phyloP scores from a whole-genome alignment of 2,888 invertebrate species.

The Nomada fabriciana region DNA sequence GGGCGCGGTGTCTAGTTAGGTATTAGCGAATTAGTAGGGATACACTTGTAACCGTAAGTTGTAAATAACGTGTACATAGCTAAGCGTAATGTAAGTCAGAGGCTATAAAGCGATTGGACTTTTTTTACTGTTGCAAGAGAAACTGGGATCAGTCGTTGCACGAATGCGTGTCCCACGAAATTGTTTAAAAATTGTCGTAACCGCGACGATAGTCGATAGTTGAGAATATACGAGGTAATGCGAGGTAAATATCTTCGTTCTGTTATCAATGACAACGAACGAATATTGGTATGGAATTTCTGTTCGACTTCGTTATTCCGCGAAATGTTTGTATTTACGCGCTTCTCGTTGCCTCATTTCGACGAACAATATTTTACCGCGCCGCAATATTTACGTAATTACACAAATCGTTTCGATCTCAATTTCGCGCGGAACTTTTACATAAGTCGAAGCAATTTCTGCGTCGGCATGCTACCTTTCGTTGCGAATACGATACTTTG shows the following conservation, averaged over 20 bases:
- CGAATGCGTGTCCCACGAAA: slow-evolving; percentile 19
- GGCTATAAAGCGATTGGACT: slow-evolving; percentile 50
- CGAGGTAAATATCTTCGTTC: slow-evolving; percentile 26
- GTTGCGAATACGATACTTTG: too few relatives aligned
- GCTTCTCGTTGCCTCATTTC: neutral
- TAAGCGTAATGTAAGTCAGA: slow-evolving; percentile 55
- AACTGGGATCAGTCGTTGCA: slow-evolving; percentile 44
- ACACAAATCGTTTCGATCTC: too few relatives aligned
- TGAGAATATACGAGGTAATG: slow-evolving; percentile 24
- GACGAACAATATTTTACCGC: too few relatives aligned
- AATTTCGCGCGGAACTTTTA: too few relatives aligned
- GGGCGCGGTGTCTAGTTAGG: slow-evolving; percentile 39
- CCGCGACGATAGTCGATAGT: slow-evolving; percentile 29
- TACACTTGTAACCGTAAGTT: slow-evolving; percentile 51
- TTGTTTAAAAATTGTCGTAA: slow-evolving; percentile 26
- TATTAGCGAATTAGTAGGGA: slow-evolving; percentile 44
- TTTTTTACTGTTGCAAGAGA: slow-evolving; percentile 63
- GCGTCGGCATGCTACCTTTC: too few relatives aligned
- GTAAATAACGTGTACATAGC: slow-evolving; percentile 72
- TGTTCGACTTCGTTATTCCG: neutral
- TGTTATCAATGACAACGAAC: slow-evolving; percentile 56
- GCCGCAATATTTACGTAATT: too few relatives aligned
- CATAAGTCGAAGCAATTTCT: too few relatives aligned
- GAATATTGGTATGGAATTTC: slow-evolving; percentile 7
- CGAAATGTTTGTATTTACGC: neutral